Percentiles rank a stretch among this genome's conserved stretches.
phyloP scores from a whole-genome alignment of 1,140 invertebrate species.

The Acyrthosiphon pisum region DNA sequence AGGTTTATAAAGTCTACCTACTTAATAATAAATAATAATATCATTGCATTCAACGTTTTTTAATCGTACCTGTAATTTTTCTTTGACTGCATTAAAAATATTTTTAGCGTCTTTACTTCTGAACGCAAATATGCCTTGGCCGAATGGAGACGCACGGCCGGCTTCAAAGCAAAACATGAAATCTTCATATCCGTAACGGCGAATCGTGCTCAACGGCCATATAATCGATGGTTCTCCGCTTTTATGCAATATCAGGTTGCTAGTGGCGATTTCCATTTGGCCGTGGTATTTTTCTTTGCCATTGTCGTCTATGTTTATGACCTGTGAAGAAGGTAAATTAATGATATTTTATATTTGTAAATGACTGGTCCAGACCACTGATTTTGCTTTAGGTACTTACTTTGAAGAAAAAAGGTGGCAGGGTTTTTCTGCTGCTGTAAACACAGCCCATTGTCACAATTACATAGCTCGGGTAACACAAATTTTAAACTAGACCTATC shows the following conservation, averaged over 20 bases:
- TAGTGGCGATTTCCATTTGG: slow-evolving; percentile 84
- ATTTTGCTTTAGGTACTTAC: neutral
- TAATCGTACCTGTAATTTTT: slow-evolving; percentile 76
- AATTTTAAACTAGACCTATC: neutral
- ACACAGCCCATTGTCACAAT: slow-evolving; percentile 18
- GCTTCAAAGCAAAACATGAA: slow-evolving; percentile 94
- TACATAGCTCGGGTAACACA: neutral
- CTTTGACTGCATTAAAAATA: slow-evolving; percentile 90
- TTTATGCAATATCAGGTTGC: slow-evolving; percentile 83
- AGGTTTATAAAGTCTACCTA: neutral
- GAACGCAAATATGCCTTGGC: slow-evolving; percentile 94
- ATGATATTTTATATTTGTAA: neutral
- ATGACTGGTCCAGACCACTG: neutral
- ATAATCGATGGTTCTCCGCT: slow-evolving; percentile 77
- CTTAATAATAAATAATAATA: neutral
- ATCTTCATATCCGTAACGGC: slow-evolving; percentile 94
- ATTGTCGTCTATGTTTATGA: slow-evolving; percentile 79
- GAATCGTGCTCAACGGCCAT: slow-evolving; percentile 90
- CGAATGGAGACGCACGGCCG: slow-evolving; percentile 90
- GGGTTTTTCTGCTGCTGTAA: slow-evolving; percentile 36
- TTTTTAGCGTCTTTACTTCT: slow-evolving; percentile 86
- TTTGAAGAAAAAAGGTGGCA: slow-evolving; percentile 39
- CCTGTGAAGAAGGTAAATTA: slow-evolving; percentile 65
- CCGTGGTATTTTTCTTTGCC: slow-evolving; percentile 78
- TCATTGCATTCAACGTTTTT: neutral